phyloP scores from a whole-genome alignment of 2,113 vertebrate genomes.

The Potamarius usumacintae region DNA sequence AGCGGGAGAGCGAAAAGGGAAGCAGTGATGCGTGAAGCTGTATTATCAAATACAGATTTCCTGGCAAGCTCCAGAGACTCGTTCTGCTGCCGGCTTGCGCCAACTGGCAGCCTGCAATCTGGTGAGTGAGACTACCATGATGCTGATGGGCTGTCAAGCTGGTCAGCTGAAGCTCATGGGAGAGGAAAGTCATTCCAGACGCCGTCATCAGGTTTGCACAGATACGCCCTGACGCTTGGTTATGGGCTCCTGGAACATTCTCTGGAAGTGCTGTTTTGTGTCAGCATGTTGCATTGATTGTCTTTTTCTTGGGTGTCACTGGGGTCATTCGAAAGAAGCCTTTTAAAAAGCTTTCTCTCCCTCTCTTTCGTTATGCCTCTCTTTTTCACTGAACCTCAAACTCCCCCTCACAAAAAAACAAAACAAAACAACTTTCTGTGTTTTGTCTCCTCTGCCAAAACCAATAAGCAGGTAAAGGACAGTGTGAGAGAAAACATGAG shows the following conservation, averaged over 20 bases:
- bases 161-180: slow-evolving; percentile 58
- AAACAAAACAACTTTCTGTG: not conserved
- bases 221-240: slow-evolving; percentile 35
- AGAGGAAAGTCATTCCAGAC: slow-evolving; percentile 44
- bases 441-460: slow-evolving; percentile 9
- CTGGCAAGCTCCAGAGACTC: slow-evolving; percentile 57
- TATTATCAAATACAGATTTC: slow-evolving; percentile 65
- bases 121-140: slow-evolving; percentile 57
- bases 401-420: not conserved
- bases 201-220: slow-evolving; percentile 30
- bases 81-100: slow-evolving; percentile 58
- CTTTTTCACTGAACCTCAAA: not conserved
- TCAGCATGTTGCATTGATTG: slow-evolving; percentile 12
- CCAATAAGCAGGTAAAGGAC: slow-evolving; percentile 9
- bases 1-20: slow-evolving; percentile 55
- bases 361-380: not conserved
- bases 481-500: not conserved
- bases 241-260: slow-evolving; percentile 19
- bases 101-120: slow-evolving; percentile 58
- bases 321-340: not conserved
- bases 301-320: slow-evolving; percentile 19
- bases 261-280: slow-evolving; percentile 24
- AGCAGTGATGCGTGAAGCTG: slow-evolving; percentile 59
- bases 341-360: slow-evolving; percentile 9
- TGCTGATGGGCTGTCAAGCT: slow-evolving; percentile 70